A percentile compares a stretch with the other conserved stretches of the same genome.
phyloP scores from a whole-genome alignment of 2,113 vertebrate genomes.

The Coryphaenoides rupestris region DNA sequence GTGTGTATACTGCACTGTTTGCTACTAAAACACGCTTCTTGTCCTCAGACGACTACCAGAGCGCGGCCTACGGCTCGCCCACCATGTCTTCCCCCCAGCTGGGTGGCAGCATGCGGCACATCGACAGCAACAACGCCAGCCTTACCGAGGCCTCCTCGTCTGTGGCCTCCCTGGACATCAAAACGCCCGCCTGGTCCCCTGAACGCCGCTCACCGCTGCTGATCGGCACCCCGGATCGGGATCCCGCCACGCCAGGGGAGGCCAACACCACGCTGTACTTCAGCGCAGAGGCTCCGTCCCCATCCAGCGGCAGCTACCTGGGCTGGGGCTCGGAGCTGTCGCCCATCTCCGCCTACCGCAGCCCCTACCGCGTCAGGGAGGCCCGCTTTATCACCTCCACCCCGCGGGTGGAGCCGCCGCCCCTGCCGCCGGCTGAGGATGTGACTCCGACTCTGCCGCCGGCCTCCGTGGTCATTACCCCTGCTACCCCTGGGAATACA shows the following conservation, averaged over 20 bases:
- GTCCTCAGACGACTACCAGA: conserved; percentile 61
- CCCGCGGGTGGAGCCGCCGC: conserved; percentile 46
- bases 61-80: conserved; percentile 63
- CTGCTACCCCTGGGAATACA: conserved; percentile 63
- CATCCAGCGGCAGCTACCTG: conserved; percentile 66
- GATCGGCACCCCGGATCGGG: conserved; percentile 55
- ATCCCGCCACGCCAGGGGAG: conserved; percentile 34
- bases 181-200: conserved; percentile 63
- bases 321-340: conserved; percentile 72
- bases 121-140: conserved; percentile 53
- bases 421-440: conserved; percentile 32
- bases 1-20: too few species aligned
- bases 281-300: conserved; percentile 59
- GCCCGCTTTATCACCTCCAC: conserved; percentile 64
- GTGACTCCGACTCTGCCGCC: conserved; percentile 36
- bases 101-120: conserved; percentile 50
- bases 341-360: conserved; percentile 65
- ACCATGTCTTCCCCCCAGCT: conserved; percentile 50
- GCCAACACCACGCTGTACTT: conserved; percentile 62
- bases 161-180: conserved; percentile 60
- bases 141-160: conserved; percentile 61
- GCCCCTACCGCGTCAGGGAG: conserved; percentile 67
- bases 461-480: conserved; percentile 53
- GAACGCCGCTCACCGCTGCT: conserved; percentile 60
- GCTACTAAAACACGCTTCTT: background rate